Evolutionary conservation across 1,140 invertebrate genomes (phyloP), one percentile per base, ranked within the genome.

Genomic region (Chelonus insularis): DNA sequence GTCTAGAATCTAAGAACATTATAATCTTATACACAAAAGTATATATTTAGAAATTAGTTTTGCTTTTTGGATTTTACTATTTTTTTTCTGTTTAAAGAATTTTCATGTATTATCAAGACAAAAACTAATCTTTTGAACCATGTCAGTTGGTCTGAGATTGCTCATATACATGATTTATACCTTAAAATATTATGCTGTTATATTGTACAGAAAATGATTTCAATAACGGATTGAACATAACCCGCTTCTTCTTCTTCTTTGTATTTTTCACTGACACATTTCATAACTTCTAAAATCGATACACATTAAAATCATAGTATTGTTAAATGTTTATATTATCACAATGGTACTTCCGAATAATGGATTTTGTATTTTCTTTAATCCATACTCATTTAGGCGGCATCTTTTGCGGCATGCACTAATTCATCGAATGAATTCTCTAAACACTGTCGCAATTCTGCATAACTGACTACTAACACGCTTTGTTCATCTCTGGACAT

Each of bases 401-500:
- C 68, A 57, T 81, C 81, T 60, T 78, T 82, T 37, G 87, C 81
- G 63, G 86, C 85, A 69, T 84, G 82, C 63, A 90, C 73, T 59
- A 97, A 79, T 78, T 98, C 95, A 43, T 86, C 86, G 82, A 97
- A 98, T 23, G 95, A 93, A 70, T 91, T 89, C 74, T 98, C 94
- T 72, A 98, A 87, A 82, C 94, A 97, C 72, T 93, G 91, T 80
- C 96, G 96, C 65, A 99, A 83, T 81, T 99, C 96, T 23, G 91
- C 88, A 79, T 95, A 98, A 63, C 91, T 92, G 54, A 98, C 95
- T 59, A 98, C 92, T 58, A 99, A 83, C 54, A 99, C 88, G 81
- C 94, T 98, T 78, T 96, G 93, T 78, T 95, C 95, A 80, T 99
- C 96, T 54, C 95, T 86, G 0, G 96, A 97, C 87, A 95, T 94